Percentiles rank a stretch among this genome's conserved stretches.
Conservation (phyloP, 2,113 vertebrate species). For the Dipodomys spectabilis region DNA sequence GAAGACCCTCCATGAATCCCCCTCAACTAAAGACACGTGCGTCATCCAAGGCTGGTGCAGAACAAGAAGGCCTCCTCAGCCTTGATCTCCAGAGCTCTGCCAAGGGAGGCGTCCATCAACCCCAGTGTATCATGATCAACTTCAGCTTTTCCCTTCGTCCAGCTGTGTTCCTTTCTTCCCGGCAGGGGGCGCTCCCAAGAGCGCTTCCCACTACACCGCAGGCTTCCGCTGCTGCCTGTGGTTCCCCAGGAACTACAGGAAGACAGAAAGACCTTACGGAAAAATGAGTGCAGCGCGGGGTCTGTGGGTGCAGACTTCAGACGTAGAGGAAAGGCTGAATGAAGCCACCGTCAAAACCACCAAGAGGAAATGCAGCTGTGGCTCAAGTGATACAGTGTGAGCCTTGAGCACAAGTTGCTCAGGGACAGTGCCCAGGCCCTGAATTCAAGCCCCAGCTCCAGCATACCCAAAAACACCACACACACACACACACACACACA, state of each 20-base stretch:
- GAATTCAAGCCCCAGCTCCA: no score
- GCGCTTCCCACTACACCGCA: background rate
- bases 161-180: background rate
- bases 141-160: background rate
- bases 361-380: background rate
- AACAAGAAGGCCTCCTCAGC: background rate
- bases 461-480: no score
- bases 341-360: background rate
- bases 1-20: background rate
- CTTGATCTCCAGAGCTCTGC: background rate
- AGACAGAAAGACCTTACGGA: background rate
- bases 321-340: background rate
- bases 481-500: no score
- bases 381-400: no score
- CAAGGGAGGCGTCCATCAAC: no score
- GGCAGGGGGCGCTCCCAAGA: background rate
- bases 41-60: background rate
- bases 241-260: no score
- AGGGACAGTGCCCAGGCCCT: no score
- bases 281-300: background rate
- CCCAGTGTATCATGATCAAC: no score
- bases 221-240: background rate
- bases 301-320: background rate
- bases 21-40: background rate
- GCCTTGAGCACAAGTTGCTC: no score